Evolutionary conservation across 2,888 invertebrate genomes (phyloP).

Genomic region (Parnassius glacialis): DNA sequence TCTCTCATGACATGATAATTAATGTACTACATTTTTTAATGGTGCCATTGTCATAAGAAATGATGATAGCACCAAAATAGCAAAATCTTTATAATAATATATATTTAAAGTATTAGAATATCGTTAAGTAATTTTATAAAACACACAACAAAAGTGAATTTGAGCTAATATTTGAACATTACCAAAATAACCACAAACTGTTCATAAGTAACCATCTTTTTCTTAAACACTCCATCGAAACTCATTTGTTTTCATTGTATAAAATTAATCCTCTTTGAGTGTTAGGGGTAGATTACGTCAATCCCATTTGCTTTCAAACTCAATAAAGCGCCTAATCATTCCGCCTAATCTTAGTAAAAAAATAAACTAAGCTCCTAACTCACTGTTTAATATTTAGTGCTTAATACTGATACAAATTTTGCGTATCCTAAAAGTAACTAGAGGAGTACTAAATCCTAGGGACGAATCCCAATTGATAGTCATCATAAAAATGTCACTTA

Average conservation of each 20-base stretch:
- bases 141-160: too few relatives aligned
- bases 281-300: conserved; percentile 20
- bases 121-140: too few relatives aligned
- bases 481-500: too few relatives aligned
- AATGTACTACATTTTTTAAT: too few relatives aligned
- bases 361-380: conserved; percentile 15
- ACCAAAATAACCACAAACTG: neutral
- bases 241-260: conserved; percentile 25
- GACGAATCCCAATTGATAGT: too few relatives aligned
- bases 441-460: too few relatives aligned
- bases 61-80: too few relatives aligned
- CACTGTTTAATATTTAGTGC: conserved; percentile 12
- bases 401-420: conserved; percentile 8
- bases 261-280: conserved; percentile 25
- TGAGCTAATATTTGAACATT: too few relatives aligned
- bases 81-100: too few relatives aligned
- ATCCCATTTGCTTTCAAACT: conserved; percentile 22
- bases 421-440: neutral
- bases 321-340: conserved; percentile 24
- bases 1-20: too few relatives aligned
- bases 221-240: conserved; percentile 8
- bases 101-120: too few relatives aligned
- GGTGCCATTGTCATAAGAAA: too few relatives aligned
- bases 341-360: conserved; percentile 17
- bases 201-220: neutral